These are phyloP conservation scores for Dysmachus trigonus DNA, from an alignment of 2,888 invertebrate species.

Conservation along the genomic window DNA sequence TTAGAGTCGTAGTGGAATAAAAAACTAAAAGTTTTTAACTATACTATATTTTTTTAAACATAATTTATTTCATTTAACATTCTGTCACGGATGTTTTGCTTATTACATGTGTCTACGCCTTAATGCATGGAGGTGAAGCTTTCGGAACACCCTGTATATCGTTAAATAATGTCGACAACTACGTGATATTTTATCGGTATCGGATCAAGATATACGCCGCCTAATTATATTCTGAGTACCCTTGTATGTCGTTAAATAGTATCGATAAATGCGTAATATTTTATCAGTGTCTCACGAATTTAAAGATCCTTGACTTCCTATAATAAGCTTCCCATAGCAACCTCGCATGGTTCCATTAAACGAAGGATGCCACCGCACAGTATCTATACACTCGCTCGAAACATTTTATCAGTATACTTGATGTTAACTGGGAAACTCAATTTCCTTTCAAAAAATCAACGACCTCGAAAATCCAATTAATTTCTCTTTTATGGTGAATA, in stretches of 20 bases:
- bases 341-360: neutral
- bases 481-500: neutral
- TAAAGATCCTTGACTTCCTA: neutral
- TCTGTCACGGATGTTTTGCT: no score
- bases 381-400: neutral
- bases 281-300: neutral
- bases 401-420: neutral
- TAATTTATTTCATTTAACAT: no score
- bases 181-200: no score
- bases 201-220: no score
- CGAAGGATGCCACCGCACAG: neutral
- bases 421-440: neutral
- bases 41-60: no score
- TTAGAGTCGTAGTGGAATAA: no score
- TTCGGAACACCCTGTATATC: no score
- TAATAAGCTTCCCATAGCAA: neutral
- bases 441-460: slow-evolving; percentile 30
- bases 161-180: no score
- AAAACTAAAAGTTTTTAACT: no score
- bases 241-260: neutral
- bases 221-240: neutral
- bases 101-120: no score
- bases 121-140: no score
- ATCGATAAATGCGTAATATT: neutral
- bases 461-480: slow-evolving; percentile 37